phyloP scores from a whole-genome alignment of 2,888 invertebrate genomes.

The Anthophora plumipes region DNA sequence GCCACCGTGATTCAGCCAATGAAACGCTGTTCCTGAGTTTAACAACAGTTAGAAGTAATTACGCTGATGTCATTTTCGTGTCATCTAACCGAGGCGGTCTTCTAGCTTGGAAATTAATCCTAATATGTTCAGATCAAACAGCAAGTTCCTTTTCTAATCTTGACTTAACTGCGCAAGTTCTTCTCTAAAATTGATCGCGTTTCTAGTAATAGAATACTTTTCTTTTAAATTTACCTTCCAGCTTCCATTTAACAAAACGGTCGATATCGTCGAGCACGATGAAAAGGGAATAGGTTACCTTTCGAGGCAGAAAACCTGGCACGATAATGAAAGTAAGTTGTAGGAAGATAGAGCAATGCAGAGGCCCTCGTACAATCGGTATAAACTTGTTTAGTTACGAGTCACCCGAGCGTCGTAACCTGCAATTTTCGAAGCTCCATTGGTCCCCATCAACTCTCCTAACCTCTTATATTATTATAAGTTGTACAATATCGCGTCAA shows the following conservation, averaged over 20 bases:
- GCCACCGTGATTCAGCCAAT: background rate
- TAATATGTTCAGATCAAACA: background rate
- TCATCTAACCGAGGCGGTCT: background rate
- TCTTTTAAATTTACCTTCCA: background rate
- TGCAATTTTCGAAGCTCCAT: slow-evolving; percentile 15
- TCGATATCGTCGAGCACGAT: background rate
- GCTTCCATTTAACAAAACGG: background rate
- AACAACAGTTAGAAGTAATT: background rate
- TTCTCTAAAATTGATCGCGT: background rate
- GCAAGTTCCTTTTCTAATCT: background rate
- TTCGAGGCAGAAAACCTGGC: background rate
- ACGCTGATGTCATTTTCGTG: background rate
- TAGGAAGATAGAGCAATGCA: background rate
- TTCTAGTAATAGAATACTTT: background rate
- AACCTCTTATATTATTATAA: too few species aligned
- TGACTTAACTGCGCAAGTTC: background rate
- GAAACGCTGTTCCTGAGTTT: background rate
- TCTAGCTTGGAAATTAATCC: background rate
- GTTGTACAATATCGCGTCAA: too few species aligned
- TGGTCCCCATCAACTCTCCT: background rate
- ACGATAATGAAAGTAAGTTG: background rate
- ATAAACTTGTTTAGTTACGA: slow-evolving; percentile 14
- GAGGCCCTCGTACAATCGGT: slow-evolving; percentile 3
- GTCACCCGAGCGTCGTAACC: slow-evolving; percentile 6
- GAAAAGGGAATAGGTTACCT: background rate